Evolutionary conservation across 2,113 vertebrate genomes (phyloP), one percentile per base, ranked within the genome.

Genomic region (Rhinogobius similis): DNA sequence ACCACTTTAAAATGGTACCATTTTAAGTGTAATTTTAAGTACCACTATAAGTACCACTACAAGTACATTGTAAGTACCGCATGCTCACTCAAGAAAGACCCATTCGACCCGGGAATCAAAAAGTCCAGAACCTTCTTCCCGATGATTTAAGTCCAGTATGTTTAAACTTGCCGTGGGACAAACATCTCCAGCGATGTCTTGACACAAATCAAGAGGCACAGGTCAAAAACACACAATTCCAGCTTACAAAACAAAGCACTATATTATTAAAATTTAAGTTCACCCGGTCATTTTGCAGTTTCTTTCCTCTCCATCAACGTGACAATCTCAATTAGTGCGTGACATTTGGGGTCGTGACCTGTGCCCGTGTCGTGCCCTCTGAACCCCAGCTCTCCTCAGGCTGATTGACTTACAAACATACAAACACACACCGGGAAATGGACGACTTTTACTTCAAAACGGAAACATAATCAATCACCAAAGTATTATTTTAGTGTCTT

Each of bases 261-360:
- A 65, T 75, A 79, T 74, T 75, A 72, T 73, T 86, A 61, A 77
- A 81, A 85, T 86, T 64, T 77, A 84, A 73, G 85, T 85, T 82
- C 66, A 76, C 73, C 71, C 52, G 69, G 77, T 86, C 82, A 86
- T 87, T 86, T 83, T 84, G 70, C 76, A 81, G 72, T 81, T 82
- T 84, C 74, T 76, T 79, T 84, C 81, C 78, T 73, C 76, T 79
- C 79, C 77, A 86, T 91, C 85, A 92, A 89, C 78, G 79, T 89
- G 89, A 90, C 88, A 88, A 88, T 91, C 86, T 84, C 77, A 87
- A 90, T 92, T 89, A 90, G 66, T 85, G 76, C 41, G 58, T 82
- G 83, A 89, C 88, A 90, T 53, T 55, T 53, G 67, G 64, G 84
- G 89, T 89, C 78, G 0, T 66, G 83, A 89, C 91, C 91, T 79